phyloP scores from a whole-genome alignment of 64 coral and sea anemone genomes.

The Dendrophyllia cribrosa region DNA sequence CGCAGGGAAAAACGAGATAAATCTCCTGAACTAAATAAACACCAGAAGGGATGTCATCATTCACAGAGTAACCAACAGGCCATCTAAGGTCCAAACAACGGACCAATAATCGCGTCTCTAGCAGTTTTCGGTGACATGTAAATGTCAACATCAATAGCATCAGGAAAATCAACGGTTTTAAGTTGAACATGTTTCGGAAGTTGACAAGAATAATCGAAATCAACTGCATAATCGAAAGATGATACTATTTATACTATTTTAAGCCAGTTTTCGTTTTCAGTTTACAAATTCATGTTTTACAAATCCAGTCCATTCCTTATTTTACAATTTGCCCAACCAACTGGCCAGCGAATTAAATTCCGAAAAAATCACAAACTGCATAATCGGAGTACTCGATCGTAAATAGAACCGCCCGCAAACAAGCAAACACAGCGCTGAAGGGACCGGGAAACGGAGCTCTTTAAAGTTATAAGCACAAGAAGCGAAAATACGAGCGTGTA shows the following conservation, averaged over 20 bases:
- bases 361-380: constrained; percentile 10
- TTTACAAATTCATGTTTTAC: no score
- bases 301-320: no score
- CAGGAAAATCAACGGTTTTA: neutral
- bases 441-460: constrained; percentile 3
- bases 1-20: neutral
- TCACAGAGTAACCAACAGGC: neutral
- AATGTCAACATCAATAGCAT: neutral
- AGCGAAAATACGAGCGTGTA: constrained; percentile 13
- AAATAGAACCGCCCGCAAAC: neutral
- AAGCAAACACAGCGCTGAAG: neutral
- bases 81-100: constrained; percentile 18
- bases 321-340: no score
- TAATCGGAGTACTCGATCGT: neutral
- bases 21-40: neutral
- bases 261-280: no score
- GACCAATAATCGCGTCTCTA: neutral
- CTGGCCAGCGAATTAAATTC: no score
- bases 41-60: neutral
- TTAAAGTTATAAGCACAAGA: constrained; percentile 15
- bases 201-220: neutral
- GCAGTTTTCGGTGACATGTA: neutral
- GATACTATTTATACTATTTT: no score
- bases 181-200: neutral
- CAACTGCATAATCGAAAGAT: constrained; percentile 25